phyloP scores from a whole-genome alignment of 2,113 vertebrate species.

The Microcebus ravelobensis region DNA sequence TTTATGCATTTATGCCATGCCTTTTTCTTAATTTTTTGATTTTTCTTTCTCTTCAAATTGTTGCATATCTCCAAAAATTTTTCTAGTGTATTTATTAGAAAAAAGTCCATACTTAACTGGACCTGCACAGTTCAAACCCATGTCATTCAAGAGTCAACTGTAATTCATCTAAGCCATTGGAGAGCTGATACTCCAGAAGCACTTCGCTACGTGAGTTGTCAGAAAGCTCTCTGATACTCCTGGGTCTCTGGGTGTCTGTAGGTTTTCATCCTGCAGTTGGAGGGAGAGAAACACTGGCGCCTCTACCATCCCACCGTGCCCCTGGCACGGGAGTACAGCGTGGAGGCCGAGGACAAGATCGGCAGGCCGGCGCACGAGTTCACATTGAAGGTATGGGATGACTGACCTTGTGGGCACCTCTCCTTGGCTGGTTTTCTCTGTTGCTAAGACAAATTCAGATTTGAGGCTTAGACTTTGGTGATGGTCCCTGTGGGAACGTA shows the following conservation, averaged over 20 bases:
- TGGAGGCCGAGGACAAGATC: slow-evolving; percentile 88
- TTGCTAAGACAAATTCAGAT: not conserved
- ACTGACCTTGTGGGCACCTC: rapidly evolving
- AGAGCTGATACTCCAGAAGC: not conserved
- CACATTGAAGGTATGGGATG: slow-evolving; percentile 86
- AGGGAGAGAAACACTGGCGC: slow-evolving; percentile 94
- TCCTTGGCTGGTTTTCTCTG: not conserved
- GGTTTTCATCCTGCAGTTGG: slow-evolving; percentile 95
- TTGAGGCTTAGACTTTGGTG: not conserved
- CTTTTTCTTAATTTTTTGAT: not conserved
- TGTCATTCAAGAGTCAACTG: not conserved
- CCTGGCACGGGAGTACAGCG: slow-evolving; percentile 90
- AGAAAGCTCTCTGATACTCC: not conserved
- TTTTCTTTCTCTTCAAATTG: not conserved
- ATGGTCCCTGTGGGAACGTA: rapidly evolving
- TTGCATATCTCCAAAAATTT: not conserved
- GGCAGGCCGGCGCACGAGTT: slow-evolving; percentile 92
- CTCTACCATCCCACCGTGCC: slow-evolving; percentile 90
- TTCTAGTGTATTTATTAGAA: not conserved
- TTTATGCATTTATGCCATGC: not conserved
- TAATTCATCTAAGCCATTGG: not conserved
- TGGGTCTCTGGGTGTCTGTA: slow-evolving; percentile 66
- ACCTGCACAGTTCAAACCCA: not conserved
- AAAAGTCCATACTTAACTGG: not conserved
- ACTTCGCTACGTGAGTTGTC: not conserved